Conservation (phyloP, 2,797 vertebrate genomes). For the Cossypha heuglini region DNA sequence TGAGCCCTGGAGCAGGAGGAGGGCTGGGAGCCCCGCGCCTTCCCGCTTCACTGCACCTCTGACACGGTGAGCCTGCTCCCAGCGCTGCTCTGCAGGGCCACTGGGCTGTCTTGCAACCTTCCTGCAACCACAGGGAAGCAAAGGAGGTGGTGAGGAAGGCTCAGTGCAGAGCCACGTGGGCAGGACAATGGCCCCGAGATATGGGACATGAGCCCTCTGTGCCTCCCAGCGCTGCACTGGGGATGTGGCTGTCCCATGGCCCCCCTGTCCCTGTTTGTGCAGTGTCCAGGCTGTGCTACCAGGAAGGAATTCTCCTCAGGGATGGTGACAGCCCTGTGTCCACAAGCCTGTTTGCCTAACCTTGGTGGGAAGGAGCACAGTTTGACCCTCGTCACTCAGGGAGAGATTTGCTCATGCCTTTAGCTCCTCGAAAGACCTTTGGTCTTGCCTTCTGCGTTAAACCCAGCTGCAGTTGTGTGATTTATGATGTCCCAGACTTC, state of each 20-base stretch:
- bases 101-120: background rate
- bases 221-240: accelerated
- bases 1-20: background rate
- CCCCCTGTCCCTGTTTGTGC: background rate
- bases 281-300: accelerated
- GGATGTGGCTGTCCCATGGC: accelerated
- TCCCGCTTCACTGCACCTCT: background rate
- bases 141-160: background rate
- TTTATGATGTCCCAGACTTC: background rate
- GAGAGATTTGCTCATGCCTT: background rate
- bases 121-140: background rate
- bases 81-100: background rate
- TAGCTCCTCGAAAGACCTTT: background rate
- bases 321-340: background rate
- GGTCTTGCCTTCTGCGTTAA: background rate
- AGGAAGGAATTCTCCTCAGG: background rate
- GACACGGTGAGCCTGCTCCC: background rate
- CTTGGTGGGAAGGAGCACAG: background rate
- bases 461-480: background rate
- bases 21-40: background rate
- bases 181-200: accelerated
- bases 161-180: background rate
- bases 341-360: background rate
- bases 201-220: accelerated
- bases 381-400: background rate